These are phyloP conservation scores for Eueremaeus valkanovi DNA, from an alignment of 2,888 invertebrate genomes.

Conservation along the genomic window DNA sequence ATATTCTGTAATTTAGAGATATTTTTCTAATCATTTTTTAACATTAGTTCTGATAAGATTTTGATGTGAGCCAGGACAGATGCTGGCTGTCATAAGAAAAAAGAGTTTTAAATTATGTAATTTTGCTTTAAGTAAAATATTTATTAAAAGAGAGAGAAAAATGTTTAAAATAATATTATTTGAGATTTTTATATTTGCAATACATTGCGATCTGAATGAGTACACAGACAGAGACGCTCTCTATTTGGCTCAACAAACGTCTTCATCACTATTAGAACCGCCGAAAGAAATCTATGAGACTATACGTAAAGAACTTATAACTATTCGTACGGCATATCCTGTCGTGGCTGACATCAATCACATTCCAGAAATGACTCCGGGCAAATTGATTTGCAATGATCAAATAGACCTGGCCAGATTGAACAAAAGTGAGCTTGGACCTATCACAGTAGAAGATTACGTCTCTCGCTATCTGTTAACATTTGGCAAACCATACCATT, in stretches of 20 bases:
- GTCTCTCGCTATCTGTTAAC: not conserved
- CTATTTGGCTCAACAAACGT: not conserved
- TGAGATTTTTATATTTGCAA: no score
- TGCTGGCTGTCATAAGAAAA: no score
- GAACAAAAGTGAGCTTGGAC: not conserved
- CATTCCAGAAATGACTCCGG: not conserved
- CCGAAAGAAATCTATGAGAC: not conserved
- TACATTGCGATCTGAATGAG: not conserved
- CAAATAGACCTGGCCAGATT: not conserved
- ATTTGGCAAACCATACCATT: not conserved
- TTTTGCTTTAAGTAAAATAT: no score
- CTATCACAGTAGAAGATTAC: not conserved
- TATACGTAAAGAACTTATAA: not conserved
- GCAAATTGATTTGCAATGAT: not conserved
- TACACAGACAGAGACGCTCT: not conserved
- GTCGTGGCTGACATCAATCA: not conserved
- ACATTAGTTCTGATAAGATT: no score
- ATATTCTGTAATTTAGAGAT: no score
- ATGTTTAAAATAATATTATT: no score
- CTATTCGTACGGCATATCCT: not conserved
- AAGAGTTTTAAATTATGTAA: no score
- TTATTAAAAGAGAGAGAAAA: no score
- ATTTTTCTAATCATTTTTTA: no score
- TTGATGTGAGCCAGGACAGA: no score
- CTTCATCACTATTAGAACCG: not conserved